A percentile compares a stretch with the other conserved stretches of the same genome.
These are phyloP conservation scores for Simalia tracyae DNA, from an alignment of 2,797 vertebrate genomes.

Conservation along the genomic window DNA sequence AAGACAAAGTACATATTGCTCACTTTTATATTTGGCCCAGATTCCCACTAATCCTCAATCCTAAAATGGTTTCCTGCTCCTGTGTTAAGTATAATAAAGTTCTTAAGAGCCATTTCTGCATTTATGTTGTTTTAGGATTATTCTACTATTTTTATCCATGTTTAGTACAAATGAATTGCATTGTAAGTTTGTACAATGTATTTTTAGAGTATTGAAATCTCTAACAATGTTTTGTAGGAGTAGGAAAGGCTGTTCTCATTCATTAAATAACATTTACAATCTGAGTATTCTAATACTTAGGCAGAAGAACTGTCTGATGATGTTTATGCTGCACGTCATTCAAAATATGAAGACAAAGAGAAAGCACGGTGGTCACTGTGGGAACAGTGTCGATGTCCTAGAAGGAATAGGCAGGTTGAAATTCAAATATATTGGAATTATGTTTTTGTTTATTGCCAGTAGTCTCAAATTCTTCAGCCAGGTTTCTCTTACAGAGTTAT, in stretches of 20 bases:
- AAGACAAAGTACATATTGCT: not conserved
- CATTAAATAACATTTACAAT: slow-evolving; percentile 39
- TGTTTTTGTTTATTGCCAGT: not conserved
- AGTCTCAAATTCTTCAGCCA: not conserved
- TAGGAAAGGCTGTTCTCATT: not conserved
- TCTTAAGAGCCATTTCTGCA: not conserved
- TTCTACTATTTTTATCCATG: not conserved
- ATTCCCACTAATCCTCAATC: not conserved
- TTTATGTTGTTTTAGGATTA: not conserved
- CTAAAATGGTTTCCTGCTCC: not conserved
- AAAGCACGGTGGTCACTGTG: slow-evolving; percentile 80
- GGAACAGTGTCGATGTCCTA: slow-evolving; percentile 80
- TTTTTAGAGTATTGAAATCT: not conserved
- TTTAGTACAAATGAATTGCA: not conserved
- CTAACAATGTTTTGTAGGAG: not conserved
- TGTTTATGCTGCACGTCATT: slow-evolving; percentile 81
- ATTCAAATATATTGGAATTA: not conserved
- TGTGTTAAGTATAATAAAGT: not conserved
- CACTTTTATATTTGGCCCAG: not conserved
- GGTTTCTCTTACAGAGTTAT: not conserved
- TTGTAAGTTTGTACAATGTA: not conserved
- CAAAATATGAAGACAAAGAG: slow-evolving; percentile 81
- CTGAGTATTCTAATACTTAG: slow-evolving; percentile 65
- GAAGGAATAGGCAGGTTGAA: slow-evolving; percentile 77
- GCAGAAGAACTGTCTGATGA: slow-evolving; percentile 83